Evolutionary conservation across 2,888 invertebrate genomes (phyloP).

Genomic region (Polydesmus complanatus): DNA sequence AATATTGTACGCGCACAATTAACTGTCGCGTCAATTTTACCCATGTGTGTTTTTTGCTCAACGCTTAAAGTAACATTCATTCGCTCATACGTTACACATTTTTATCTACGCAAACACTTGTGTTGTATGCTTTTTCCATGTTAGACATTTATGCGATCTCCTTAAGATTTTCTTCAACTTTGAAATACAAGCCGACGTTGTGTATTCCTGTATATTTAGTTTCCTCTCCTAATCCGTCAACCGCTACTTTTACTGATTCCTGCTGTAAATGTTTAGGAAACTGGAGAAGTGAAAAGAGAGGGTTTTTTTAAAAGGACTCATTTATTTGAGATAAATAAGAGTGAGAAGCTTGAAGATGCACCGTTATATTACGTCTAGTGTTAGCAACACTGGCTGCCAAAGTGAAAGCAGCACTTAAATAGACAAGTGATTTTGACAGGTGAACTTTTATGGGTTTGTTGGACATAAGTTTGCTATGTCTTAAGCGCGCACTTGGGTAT

Average conservation of each 20-base stretch:
- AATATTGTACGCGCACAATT: neutral
- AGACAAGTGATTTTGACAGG: neutral
- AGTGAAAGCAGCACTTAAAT: neutral
- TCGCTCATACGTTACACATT: neutral
- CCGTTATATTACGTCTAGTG: neutral
- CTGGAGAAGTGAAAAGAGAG: neutral
- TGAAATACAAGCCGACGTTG: neutral
- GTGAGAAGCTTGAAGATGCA: neutral
- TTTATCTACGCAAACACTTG: neutral
- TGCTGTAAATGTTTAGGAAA: neutral
- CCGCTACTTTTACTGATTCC: neutral
- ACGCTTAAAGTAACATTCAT: too few species aligned
- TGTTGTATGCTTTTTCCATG: neutral
- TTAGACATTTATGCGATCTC: neutral
- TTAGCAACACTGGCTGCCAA: neutral
- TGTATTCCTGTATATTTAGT: neutral
- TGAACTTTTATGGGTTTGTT: neutral
- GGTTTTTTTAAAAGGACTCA: neutral
- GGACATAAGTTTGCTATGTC: neutral
- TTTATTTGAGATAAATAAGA: neutral
- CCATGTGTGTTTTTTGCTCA: neutral
- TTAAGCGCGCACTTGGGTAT: neutral
- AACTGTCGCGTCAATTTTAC: neutral
- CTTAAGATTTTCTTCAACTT: neutral
- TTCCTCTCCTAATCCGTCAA: neutral